Conservation (phyloP, 2,888 invertebrate genomes). For the Flabesymbios commensalis region DNA sequence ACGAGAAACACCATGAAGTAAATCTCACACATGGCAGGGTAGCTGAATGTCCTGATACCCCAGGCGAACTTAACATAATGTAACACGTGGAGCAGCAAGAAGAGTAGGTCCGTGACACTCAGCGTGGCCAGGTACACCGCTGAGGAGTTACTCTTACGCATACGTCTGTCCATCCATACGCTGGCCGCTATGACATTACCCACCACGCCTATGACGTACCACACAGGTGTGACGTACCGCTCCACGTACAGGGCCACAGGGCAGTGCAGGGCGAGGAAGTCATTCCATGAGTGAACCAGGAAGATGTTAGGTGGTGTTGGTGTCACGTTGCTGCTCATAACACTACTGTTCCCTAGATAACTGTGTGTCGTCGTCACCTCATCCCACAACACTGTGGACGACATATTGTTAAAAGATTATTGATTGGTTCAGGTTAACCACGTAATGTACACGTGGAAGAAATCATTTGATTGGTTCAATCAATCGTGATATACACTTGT, state of each 20-base stretch:
- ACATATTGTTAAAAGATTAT: too few species aligned
- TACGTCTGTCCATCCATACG: constrained; percentile 53
- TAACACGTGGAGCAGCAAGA: constrained; percentile 51
- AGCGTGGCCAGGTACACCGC: constrained; percentile 58
- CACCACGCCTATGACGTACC: constrained; percentile 53
- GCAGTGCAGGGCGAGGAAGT: constrained; percentile 51
- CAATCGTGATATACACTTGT: too few species aligned
- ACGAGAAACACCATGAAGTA: constrained; percentile 50
- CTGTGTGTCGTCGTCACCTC: too few species aligned
- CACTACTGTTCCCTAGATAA: too few species aligned
- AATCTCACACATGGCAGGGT: constrained; percentile 49
- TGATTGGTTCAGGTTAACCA: too few species aligned
- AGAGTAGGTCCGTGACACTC: constrained; percentile 51
- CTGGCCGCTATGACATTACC: constrained; percentile 54
- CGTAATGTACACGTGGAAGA: too few species aligned
- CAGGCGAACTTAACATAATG: constrained; percentile 56
- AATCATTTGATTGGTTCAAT: too few species aligned
- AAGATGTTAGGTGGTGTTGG: too few species aligned
- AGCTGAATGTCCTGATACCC: constrained; percentile 46
- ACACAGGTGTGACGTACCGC: constrained; percentile 52
- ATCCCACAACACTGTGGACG: too few species aligned
- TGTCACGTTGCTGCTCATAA: too few species aligned
- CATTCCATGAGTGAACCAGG: too few species aligned
- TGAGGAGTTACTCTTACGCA: constrained; percentile 56
- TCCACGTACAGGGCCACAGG: constrained; percentile 46